phyloP scores from a whole-genome alignment of 2,888 invertebrate genomes.

The Cosmorhoe ocellata region DNA sequence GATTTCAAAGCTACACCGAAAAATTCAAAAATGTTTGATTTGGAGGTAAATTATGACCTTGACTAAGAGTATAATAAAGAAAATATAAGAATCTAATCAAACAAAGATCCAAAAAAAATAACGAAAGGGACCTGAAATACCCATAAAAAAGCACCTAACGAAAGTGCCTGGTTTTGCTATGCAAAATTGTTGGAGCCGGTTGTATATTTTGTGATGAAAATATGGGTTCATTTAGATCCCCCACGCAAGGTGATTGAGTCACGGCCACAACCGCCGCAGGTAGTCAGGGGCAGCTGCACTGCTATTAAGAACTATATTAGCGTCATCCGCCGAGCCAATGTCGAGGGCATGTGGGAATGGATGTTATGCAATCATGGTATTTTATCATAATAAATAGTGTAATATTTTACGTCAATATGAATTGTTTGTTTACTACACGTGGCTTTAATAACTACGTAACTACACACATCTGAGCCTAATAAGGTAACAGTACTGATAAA shows the following conservation, averaged over 20 bases:
- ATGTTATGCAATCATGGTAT: constrained; percentile 28
- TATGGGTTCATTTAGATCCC: constrained; percentile 21
- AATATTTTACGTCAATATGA: constrained; percentile 3
- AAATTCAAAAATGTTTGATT: too few species aligned
- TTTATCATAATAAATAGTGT: constrained; percentile 13
- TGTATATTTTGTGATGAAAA: constrained; percentile 17
- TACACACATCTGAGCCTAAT: too few species aligned
- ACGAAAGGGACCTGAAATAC: constrained; percentile 8
- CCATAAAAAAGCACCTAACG: not conserved
- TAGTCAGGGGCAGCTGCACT: constrained; percentile 67
- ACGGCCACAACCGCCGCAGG: constrained; percentile 67
- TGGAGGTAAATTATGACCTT: too few species aligned
- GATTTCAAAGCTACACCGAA: too few species aligned
- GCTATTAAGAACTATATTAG: constrained; percentile 61
- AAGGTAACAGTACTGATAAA: too few species aligned
- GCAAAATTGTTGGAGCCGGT: constrained; percentile 11
- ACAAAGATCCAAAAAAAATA: too few species aligned
- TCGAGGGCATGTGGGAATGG: constrained; percentile 54
- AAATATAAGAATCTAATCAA: too few species aligned
- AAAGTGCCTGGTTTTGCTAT: constrained; percentile 1
- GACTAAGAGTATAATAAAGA: too few species aligned
- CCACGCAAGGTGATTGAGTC: constrained; percentile 68
- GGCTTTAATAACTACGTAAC: not conserved
- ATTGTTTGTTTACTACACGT: constrained; percentile 2
- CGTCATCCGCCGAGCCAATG: constrained; percentile 71